Conservation (phyloP, 2,797 vertebrate genomes). For the Crocodylus rhombifer region DNA sequence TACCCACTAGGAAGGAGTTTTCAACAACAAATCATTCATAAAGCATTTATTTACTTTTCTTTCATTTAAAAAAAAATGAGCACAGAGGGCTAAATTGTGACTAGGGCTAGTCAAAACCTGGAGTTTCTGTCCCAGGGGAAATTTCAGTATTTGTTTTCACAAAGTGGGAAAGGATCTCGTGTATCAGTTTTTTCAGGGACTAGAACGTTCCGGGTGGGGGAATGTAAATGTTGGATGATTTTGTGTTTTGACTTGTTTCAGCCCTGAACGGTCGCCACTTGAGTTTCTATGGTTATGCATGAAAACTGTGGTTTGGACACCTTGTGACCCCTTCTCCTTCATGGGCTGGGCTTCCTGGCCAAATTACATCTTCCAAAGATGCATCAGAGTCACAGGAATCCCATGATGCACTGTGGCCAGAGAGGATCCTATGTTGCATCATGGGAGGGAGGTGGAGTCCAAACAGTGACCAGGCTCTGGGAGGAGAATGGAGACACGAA, state of each 20-base stretch:
- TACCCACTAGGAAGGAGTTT: slow-evolving; percentile 52
- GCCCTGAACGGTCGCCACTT: neutral
- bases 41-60: slow-evolving; percentile 68
- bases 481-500: neutral
- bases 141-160: slow-evolving; percentile 59
- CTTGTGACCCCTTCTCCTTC: neutral
- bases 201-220: slow-evolving; percentile 54
- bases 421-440: neutral
- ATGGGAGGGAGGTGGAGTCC: neutral
- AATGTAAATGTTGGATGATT: neutral
- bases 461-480: neutral
- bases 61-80: slow-evolving; percentile 47
- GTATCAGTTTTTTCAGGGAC: slow-evolving; percentile 46
- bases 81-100: neutral
- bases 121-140: slow-evolving; percentile 56
- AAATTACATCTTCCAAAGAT: neutral
- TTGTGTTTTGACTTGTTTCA: slow-evolving; percentile 11
- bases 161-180: slow-evolving; percentile 52
- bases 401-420: neutral
- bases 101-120: neutral
- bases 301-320: neutral
- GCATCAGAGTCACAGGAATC: neutral
- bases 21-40: slow-evolving; percentile 51
- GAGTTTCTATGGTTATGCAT: neutral
- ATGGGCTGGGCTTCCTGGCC: neutral